Percentiles rank a stretch among this genome's conserved stretches.
Conservation (phyloP, 2,113 vertebrate genomes). For the Ahaetulla prasina region DNA sequence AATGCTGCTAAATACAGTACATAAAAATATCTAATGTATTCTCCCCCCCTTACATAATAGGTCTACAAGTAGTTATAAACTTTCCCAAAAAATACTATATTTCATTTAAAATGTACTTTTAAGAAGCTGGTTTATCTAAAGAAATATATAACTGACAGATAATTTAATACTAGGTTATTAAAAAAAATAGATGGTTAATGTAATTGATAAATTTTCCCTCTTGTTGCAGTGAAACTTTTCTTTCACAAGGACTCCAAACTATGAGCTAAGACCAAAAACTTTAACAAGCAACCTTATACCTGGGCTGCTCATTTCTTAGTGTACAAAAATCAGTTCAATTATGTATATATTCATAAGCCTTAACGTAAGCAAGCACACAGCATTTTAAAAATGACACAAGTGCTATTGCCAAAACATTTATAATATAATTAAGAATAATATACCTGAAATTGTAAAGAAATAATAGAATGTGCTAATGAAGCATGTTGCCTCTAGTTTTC, state of each 20-base stretch:
- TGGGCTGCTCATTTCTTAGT: constrained; percentile 12
- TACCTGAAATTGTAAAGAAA: constrained; percentile 21
- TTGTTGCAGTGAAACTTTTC: not conserved
- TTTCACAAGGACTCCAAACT: not conserved
- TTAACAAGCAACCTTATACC: not conserved
- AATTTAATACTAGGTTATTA: not conserved
- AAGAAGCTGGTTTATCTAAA: constrained; percentile 36
- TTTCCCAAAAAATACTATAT: too few relatives aligned
- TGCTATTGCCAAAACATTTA: not conserved
- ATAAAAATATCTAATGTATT: too few relatives aligned
- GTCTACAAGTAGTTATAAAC: too few relatives aligned
- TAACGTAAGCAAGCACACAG: not conserved
- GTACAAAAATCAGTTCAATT: constrained; percentile 6
- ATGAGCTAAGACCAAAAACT: not conserved
- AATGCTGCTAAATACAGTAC: too few relatives aligned
- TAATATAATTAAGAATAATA: not conserved
- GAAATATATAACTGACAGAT: constrained; percentile 31
- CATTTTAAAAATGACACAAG: constrained; percentile 7
- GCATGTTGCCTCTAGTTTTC: not conserved
- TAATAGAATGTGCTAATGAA: constrained; percentile 19
- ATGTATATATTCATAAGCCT: not conserved
- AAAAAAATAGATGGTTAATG: constrained; percentile 19
- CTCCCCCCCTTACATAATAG: too few relatives aligned
- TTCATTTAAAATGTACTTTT: constrained; percentile 37
- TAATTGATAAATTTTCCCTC: not conserved